Evolutionary conservation across 1,140 invertebrate species (phyloP), one percentile per base, ranked within the genome.

Genomic region (Trachelipus rathkii): DNA sequence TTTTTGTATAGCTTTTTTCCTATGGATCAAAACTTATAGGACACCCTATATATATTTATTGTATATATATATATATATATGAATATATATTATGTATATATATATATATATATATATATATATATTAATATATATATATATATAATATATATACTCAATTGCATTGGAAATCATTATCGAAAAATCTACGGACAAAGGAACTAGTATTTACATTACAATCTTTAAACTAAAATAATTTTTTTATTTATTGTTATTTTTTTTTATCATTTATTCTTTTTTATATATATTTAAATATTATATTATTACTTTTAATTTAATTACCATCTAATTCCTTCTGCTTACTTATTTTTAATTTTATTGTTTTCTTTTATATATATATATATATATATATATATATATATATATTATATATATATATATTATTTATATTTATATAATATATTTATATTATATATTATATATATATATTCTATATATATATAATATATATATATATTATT

Each of bases 61-160:
- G 8, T 60, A 60, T 60, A 60, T 60, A 60, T 60, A 60, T 60
- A 60, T 60, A 60, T 60, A 60, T 60, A 60, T 60, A 60, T 60
- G 8, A 4, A 60, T 60, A 60, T 60, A 60, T 60, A 60, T 60
- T 60, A 60, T 60, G 8, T 60, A 60, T 60, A 60, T 60, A 60
- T 60, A 60, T 60, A 60, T 60, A 60, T 60, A 60, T 60, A 60
- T 60, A 60, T 60, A 60, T 60, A 60, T 60, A 60, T 60, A 60
- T 60, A 60, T 60, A 60, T 60, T 4, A 4, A 60, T 60, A 60
- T 60, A 60, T 60, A 60, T 60, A 60, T 60, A 60, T 60, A 60
- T 60, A 60, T 60, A 60, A 19, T 19, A 60, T 15, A 60, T 60
- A 33, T 33, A 33, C n/a, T n/a, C n/a, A n/a, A n/a, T n/a, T n/a